Evolutionary conservation across 1,140 invertebrate genomes (phyloP).

Genomic region (Asbolus verrucosus): DNA sequence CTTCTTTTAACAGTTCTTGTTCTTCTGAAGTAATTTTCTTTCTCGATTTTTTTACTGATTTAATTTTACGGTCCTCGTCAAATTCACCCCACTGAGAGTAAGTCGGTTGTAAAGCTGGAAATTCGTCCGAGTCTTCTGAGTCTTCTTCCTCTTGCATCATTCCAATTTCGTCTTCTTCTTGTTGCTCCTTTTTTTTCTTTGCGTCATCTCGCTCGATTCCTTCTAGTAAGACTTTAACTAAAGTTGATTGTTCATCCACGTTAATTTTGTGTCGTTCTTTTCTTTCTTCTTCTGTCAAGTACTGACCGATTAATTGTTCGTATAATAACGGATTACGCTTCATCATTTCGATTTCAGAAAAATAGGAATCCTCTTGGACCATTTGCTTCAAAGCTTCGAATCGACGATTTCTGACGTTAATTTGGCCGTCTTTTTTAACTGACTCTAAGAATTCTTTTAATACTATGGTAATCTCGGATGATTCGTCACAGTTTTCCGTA

Average conservation of each 20-base stretch:
- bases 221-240: slow-evolving; percentile 77
- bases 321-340: slow-evolving; percentile 89
- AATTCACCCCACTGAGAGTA: slow-evolving; percentile 68
- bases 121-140: slow-evolving; percentile 61
- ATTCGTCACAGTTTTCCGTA: slow-evolving; percentile 58
- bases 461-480: slow-evolving; percentile 72
- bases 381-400: slow-evolving; percentile 85
- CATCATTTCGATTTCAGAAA: slow-evolving; percentile 94
- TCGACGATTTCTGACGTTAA: slow-evolving; percentile 79
- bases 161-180: slow-evolving; percentile 72
- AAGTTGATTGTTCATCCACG: slow-evolving; percentile 71
- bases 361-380: slow-evolving; percentile 81
- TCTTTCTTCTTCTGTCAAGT: slow-evolving; percentile 82
- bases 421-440: slow-evolving; percentile 69
- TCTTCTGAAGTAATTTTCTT: slow-evolving; percentile 68
- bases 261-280: slow-evolving; percentile 70
- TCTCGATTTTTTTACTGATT: slow-evolving; percentile 46
- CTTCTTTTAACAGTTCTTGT: slow-evolving; percentile 77
- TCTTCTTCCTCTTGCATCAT: slow-evolving; percentile 66
- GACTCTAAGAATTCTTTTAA: slow-evolving; percentile 64
- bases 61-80: slow-evolving; percentile 63
- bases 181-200: slow-evolving; percentile 72
- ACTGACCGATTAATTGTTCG: slow-evolving; percentile 88
- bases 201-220: slow-evolving; percentile 75
- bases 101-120: slow-evolving; percentile 61